Evolutionary conservation across 2,888 invertebrate species (phyloP), one percentile per base, ranked within the genome.

Genomic region (Lymantria dispar): DNA sequence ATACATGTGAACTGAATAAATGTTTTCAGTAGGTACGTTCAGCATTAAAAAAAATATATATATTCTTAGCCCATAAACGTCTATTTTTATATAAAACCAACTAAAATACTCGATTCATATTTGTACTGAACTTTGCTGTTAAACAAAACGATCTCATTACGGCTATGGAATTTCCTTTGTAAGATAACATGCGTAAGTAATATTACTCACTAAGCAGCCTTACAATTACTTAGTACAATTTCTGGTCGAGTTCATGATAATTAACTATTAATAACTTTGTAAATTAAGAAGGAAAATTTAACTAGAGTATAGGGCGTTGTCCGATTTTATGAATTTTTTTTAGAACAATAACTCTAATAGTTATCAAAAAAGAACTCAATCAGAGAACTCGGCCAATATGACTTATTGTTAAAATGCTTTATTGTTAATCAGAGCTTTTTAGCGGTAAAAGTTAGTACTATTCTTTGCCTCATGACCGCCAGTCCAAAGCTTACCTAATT

Each of bases 121-220:
- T 36, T 36, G 36, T n/a, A 36, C 9, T 36, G 36, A 36, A 36
- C 12, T 29, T 8, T n/a, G 15, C 22, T 10, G 31, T 39, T 38
- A 12, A 49, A 50, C 56, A 56, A 49, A 59, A 50, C 53, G 58
- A 54, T 64, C 60, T 57, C 60, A 55, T 59, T 58, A 60, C 56
- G 56, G 66, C 60, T 63, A 56, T 52, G 61, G 71, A 68, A 74
- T 70, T 64, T 67, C 64, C 61, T 61, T 60, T 64, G 55, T 43
- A 58, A 64, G 58, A 64, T 57, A 58, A 66, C 52, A 48, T 13
- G 46, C 14, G n/a, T 45, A 22, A 51, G 58, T 45, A 63, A 45
- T 42, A 53, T 60, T 14, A 40, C 14, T 13, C 40, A 14, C 40
- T 43, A 54, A 66, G 49, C 50, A 56, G 45, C 50, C 45, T 43